Percentiles rank a stretch among this genome's conserved stretches.
Evolutionary conservation across 1,140 invertebrate genomes (phyloP).

Genomic region (Oreohelix idahoensis): DNA sequence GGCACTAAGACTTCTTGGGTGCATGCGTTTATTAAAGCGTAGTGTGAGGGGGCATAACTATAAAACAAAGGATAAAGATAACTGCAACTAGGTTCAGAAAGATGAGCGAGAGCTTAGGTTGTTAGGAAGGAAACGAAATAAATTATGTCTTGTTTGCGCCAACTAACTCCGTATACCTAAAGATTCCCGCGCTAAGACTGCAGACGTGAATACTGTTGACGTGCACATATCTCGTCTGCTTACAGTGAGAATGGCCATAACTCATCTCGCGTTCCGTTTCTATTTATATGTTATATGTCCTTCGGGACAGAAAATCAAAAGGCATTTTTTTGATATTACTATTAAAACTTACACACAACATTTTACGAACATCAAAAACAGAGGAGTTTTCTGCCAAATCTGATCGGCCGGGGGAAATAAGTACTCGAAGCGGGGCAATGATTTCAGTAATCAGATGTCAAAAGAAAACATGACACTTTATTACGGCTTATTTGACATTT

Average conservation of each 20-base stretch:
- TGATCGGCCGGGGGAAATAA: not conserved
- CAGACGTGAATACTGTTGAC: not conserved
- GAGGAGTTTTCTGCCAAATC: not conserved
- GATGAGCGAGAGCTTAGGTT: too few species aligned
- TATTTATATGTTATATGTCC: not conserved
- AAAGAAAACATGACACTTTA: constrained; percentile 7
- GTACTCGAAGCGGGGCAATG: not conserved
- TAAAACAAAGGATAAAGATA: too few species aligned
- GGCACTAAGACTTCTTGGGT: too few species aligned
- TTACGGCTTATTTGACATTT: not conserved
- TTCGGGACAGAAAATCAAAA: not conserved
- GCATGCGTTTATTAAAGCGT: too few species aligned
- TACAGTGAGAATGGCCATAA: not conserved
- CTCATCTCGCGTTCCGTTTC: not conserved
- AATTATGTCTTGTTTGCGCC: too few species aligned
- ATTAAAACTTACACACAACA: not conserved
- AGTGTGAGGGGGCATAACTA: too few species aligned
- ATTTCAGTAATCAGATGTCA: not conserved
- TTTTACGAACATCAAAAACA: not conserved
- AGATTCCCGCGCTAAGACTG: too few species aligned
- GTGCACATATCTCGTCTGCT: not conserved
- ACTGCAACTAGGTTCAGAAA: too few species aligned
- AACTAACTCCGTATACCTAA: too few species aligned
- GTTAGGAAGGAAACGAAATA: too few species aligned
- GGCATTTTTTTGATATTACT: not conserved